Conservation (phyloP, 2,888 invertebrate genomes). For the Coelinius sp. region DNA sequence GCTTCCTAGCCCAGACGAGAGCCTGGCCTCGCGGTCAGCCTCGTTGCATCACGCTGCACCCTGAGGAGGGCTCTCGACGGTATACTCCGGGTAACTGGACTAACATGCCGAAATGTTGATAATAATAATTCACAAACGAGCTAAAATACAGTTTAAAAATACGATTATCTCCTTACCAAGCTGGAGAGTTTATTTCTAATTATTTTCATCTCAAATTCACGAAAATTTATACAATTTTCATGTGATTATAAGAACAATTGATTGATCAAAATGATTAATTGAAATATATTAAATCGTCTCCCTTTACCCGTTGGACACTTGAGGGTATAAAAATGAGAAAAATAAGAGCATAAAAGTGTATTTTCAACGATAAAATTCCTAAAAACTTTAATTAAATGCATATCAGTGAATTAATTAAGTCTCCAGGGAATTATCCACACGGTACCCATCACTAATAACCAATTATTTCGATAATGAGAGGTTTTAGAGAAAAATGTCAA, state of each 20-base stretch:
- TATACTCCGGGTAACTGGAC: constrained; percentile 61
- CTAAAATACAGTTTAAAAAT: constrained; percentile 14
- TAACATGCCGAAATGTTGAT: constrained; percentile 50
- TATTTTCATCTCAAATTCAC: no score
- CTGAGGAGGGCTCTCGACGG: constrained; percentile 62
- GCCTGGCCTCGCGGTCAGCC: constrained; percentile 65
- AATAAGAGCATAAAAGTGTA: no score
- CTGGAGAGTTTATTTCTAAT: neutral
- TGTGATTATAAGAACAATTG: no score
- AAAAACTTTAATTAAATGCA: constrained; percentile 51
- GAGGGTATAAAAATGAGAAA: no score
- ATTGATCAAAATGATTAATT: no score
- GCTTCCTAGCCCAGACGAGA: constrained; percentile 68
- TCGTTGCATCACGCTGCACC: constrained; percentile 63
- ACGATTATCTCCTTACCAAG: constrained; percentile 7
- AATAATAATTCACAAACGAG: constrained; percentile 42
- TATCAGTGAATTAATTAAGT: constrained; percentile 56
- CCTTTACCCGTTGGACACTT: no score
- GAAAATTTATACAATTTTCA: no score
- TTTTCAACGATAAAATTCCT: no score
- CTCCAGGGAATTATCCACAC: constrained; percentile 50
- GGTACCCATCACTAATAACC: neutral
- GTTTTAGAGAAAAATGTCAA: no score
- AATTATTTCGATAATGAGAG: neutral
- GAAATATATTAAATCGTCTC: no score